Base-by-base conservation (phyloP, 1,140 invertebrate genomes). In the Medauroidea extradentata region DNA sequence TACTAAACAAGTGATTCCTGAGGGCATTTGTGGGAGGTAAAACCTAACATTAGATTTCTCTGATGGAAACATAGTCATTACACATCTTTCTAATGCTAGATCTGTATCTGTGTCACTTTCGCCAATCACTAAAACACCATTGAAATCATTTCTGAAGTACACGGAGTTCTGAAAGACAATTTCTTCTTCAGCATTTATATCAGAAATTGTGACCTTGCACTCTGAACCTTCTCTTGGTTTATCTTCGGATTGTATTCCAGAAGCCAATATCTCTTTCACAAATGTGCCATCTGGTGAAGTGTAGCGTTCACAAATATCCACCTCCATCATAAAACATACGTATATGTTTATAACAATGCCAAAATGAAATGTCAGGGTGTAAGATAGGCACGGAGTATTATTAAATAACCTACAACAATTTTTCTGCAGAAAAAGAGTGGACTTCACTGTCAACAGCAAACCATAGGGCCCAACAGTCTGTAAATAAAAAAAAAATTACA, bases 31-130 rank as follows among this genome's bases (percentile, higher is more conserved):
- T 11, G 21, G 25, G 14, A 42, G 39, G 9, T n/a, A 41, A 5
- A 49, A 48, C 8, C 13, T 59, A 2, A 44, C 23, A 13, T 18
- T 27, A 27, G 23, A 52, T 29, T 14, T 43, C 43, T 59, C 48
- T 14, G 42, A 18, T 2, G 29, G 38, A 4, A 53, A 42, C 57
- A 59, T 59, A 11, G 48, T 25, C 8, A 23, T 39, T 8, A 59
- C 23, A 29, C 57, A 59, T n/a, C 14, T 59, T 25, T 59, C 57
- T 25, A 59, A 19, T 13, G 24, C 29, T 29, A 49, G 13, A 14
- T 59, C 57, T 39, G 49, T 41, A 27, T 59, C 57, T 41, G 57
- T 52, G 44, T 59, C 57, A 24, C 27, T 50, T 18, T 59, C 49
- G 19, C 57, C 57, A 24, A 59, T 43, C 23, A 53, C 38, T n/a